Base-by-base conservation (phyloP, 2,797 vertebrate genomes). In the Rhincodon typus region DNA sequence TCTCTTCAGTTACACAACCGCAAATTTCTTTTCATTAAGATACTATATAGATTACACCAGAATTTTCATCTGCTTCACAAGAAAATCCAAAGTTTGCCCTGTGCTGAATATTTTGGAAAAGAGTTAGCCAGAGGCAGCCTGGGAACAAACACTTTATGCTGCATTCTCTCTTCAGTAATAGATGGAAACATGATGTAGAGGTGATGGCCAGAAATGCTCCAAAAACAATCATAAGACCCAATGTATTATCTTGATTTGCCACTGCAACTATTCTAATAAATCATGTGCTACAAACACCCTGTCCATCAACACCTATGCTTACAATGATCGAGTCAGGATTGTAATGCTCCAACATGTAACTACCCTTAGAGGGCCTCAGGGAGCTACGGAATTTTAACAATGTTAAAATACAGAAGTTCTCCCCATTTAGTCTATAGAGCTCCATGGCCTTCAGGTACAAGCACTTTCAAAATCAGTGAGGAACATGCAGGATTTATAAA, bases 331-430 rank as follows among this genome's bases (percentile, higher is more conserved):
- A 94, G 50, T 70, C 50, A 94, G 13, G 94, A 67, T 38, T 93
- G 62, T n/a, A 93, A 67, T 74, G 38, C 69, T 53, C 46, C 69
- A 95, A 1, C 70, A 77, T 34, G 42, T 57, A 34, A 34, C 94
- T 34, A 74, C 70, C 94, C 6, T 77, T 53, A 95, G 94, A 95
- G 70, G 94, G 94, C 94, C 70, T 95, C 94, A 95, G 70, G 42
- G 70, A 95, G n/a, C 46, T 74, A 27, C 30, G 17, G 53, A 95
- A 70, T 34, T 72, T 38, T 50, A n/a, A 34, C 72, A 70, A 21
- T 13, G 38, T 15, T 19, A 74, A 93, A 21, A 23, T 93, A 21
- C 7, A 25, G 66, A 69, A 25, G 21, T n/a, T 42, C 69, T 93
- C 42, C n/a, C 38, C 67, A 93, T 42, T 69, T 42, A 42, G 4